phyloP scores from a whole-genome alignment of 1,140 invertebrate genomes.

The Megalonaias nervosa region DNA sequence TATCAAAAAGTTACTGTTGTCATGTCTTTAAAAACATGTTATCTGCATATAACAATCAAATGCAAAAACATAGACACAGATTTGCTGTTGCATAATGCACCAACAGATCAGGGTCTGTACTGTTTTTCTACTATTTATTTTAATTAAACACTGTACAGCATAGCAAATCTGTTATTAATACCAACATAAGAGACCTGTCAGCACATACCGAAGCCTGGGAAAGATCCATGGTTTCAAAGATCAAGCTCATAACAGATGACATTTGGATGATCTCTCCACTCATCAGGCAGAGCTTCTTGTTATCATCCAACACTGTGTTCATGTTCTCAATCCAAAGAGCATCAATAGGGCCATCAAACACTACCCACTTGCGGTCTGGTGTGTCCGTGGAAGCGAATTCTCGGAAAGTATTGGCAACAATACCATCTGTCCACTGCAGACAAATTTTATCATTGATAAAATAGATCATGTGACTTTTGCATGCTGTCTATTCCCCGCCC shows the following conservation, averaged over 20 bases:
- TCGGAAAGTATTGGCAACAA: constrained; percentile 74
- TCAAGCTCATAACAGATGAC: constrained; percentile 70
- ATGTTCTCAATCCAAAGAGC: constrained; percentile 74
- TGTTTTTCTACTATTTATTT: too few species aligned
- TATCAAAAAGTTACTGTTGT: too few species aligned
- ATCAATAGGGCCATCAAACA: constrained; percentile 73
- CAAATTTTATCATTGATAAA: neutral
- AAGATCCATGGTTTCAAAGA: constrained; percentile 73
- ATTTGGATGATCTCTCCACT: constrained; percentile 74
- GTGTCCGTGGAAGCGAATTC: constrained; percentile 70
- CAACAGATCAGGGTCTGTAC: too few species aligned
- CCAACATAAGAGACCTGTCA: neutral
- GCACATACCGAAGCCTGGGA: constrained; percentile 75
- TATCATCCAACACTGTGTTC: constrained; percentile 74
- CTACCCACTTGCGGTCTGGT: constrained; percentile 71
- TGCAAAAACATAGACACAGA: too few species aligned
- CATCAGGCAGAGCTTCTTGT: constrained; percentile 73
- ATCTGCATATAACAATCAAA: too few species aligned
- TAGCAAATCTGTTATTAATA: too few species aligned
- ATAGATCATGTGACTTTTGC: too few species aligned
- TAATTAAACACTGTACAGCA: too few species aligned
- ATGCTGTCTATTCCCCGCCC: too few species aligned
- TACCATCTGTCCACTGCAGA: constrained; percentile 73
- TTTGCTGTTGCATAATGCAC: too few species aligned
- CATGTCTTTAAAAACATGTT: too few species aligned